These are phyloP conservation scores for Aleiodes testaceus DNA, from an alignment of 2,888 invertebrate genomes.

Conservation along the genomic window DNA sequence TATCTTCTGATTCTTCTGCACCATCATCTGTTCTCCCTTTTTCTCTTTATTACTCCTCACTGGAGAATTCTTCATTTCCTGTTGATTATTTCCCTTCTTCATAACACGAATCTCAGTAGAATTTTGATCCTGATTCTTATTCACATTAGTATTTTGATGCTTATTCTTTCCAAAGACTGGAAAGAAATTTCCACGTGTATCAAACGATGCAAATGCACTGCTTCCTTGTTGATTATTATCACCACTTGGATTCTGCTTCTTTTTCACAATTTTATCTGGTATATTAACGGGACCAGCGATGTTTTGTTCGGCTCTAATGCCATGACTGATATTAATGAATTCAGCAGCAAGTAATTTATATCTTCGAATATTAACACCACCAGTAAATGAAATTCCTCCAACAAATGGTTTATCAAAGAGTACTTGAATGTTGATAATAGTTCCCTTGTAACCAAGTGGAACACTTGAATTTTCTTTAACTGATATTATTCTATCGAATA, in stretches of 20 bases:
- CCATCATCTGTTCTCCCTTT: conserved; percentile 18
- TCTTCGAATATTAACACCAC: conserved; percentile 64
- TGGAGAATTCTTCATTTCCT: conserved; percentile 9
- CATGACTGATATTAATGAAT: conserved; percentile 78
- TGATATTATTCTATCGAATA: conserved; percentile 91
- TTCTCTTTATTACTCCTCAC: conserved; percentile 20
- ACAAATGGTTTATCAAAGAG: conserved; percentile 86
- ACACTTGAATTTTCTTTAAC: conserved; percentile 84
- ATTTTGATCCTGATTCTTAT: conserved; percentile 23
- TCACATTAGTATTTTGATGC: conserved; percentile 3
- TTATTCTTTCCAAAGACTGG: conserved; percentile 44
- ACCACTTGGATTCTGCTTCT: not conserved
- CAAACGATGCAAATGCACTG: conserved; percentile 56
- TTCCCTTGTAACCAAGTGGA: conserved; percentile 88
- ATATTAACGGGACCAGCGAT: conserved; percentile 64
- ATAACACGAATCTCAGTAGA: conserved; percentile 45
- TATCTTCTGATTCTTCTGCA: not conserved
- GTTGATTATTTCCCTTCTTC: conserved; percentile 50
- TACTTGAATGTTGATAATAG: conserved; percentile 84
- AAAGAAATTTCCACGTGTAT: conserved; percentile 43
- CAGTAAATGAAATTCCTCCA: conserved; percentile 52
- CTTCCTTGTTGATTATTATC: conserved; percentile 37
- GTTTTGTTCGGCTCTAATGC: conserved; percentile 71
- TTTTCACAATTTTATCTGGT: conserved; percentile 31
- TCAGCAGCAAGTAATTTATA: conserved; percentile 75